Evolutionary conservation across 1,140 invertebrate genomes (phyloP), one percentile per base, ranked within the genome.

Genomic region (Ptiloglossa arizonensis): DNA sequence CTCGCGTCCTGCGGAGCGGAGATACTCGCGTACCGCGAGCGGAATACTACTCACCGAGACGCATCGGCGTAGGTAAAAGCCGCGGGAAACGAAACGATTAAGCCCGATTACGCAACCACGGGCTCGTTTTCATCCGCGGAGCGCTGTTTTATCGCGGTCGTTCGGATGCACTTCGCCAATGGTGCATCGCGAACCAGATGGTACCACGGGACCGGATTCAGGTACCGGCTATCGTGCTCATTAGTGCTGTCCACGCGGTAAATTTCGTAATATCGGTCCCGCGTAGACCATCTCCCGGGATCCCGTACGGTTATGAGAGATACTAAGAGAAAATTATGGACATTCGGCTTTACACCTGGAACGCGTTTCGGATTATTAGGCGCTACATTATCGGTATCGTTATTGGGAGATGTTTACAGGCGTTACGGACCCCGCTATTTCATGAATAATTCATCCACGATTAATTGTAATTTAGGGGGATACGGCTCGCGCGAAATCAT

Each of bases 401-500:
- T 80, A 80, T 69, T 76, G 59, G 48, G 79, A 64, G 73, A 67
- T 83, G 75, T 52, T 83, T 75, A 66, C 41, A 50, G 71, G 63
- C 27, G 41, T 82, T 52, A 54, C 75, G 59, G 64, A 48, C 48
- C 35, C 24, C 44, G 60, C 27, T 5, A 38, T 75, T 75, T 75
- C 75, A 80, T 83, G 59, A 83, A 83, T 83, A 83, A 83, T 79
- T 79, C 52, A 82, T 44, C 24, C 56, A n/a, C 50, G 63, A 50
- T 82, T 83, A 38, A 60, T 52, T 69, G 46, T 63, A 73, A 72
- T 72, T 68, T 71, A 77, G 59, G 19, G 15, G n/a, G 35, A 54
- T n/a, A 24, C 44, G 54, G 24, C 24, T 62, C 41, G 35, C 60
- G 72, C 8, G 38, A 62, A 70, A 67, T 48, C 38, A 41, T 24